Percentiles rank a stretch among this genome's conserved stretches.
These are phyloP conservation scores for Oreochromis spilurus DNA, from an alignment of 2,113 vertebrate species.

Conservation along the genomic window DNA sequence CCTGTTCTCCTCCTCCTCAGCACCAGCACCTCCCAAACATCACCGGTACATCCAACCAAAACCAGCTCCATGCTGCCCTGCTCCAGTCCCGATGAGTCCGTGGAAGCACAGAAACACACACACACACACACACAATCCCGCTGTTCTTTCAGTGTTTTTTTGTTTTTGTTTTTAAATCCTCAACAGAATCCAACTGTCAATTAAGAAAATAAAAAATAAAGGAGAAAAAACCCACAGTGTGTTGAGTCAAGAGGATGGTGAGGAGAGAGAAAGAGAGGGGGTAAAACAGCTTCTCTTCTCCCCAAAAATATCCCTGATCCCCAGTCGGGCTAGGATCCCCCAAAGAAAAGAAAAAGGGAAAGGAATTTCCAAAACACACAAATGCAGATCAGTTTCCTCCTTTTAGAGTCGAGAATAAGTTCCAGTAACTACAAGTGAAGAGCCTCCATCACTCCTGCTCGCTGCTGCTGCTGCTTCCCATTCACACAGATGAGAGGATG, in stretches of 20 bases:
- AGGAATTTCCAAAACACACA: neutral
- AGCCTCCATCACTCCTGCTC: conserved; percentile 45
- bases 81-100: neutral
- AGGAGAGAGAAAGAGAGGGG: neutral
- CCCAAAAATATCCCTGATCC: neutral
- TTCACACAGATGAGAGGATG: neutral
- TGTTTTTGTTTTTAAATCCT: neutral
- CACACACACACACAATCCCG: neutral
- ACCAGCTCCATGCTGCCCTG: conserved; percentile 50
- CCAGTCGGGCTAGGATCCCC: neutral
- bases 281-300: conserved; percentile 1
- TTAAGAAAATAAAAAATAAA: neutral
- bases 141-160: neutral
- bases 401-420: conserved; percentile 13
- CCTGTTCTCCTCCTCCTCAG: conserved; percentile 25
- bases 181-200: conserved; percentile 3
- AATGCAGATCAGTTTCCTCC: neutral
- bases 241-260: neutral
- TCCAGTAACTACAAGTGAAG: conserved; percentile 38
- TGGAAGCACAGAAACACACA: neutral
- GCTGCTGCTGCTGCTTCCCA: neutral
- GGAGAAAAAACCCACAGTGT: neutral
- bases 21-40: conserved; percentile 25
- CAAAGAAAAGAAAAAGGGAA: neutral
- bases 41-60: conserved; percentile 25